phyloP scores from a whole-genome alignment of 2,113 vertebrate genomes.

The Xenus cinereus region DNA sequence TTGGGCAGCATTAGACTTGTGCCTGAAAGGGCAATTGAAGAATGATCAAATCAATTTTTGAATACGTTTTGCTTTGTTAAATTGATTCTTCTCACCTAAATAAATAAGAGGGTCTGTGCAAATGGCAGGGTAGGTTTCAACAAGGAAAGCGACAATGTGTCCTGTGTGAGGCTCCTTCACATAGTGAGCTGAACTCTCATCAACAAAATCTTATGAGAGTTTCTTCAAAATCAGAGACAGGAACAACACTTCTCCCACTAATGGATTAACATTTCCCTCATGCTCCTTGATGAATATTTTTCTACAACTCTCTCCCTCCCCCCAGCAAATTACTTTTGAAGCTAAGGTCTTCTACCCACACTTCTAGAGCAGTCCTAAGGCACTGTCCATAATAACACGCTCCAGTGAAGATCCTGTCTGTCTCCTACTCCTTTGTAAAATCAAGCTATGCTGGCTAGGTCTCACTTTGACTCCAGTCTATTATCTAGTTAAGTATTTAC shows the following conservation, averaged over 20 bases:
- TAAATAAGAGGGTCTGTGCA: background rate
- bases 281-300: background rate
- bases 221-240: background rate
- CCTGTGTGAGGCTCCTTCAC: background rate
- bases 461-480: background rate
- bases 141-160: background rate
- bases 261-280: background rate
- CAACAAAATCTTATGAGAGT: background rate
- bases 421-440: background rate
- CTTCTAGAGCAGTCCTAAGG: background rate
- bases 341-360: background rate
- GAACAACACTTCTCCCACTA: background rate
- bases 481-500: background rate
- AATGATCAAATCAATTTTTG: slow-evolving; percentile 4
- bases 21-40: slow-evolving; percentile 76
- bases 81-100: background rate
- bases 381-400: background rate
- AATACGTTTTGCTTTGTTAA: background rate
- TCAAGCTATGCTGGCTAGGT: background rate
- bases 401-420: background rate
- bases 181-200: background rate
- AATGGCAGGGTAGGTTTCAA: background rate
- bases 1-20: slow-evolving; percentile 92
- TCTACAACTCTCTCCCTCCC: background rate
- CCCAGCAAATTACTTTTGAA: background rate